Evolutionary conservation across 2,888 invertebrate genomes (phyloP).

Genomic region (Lagria hirta): DNA sequence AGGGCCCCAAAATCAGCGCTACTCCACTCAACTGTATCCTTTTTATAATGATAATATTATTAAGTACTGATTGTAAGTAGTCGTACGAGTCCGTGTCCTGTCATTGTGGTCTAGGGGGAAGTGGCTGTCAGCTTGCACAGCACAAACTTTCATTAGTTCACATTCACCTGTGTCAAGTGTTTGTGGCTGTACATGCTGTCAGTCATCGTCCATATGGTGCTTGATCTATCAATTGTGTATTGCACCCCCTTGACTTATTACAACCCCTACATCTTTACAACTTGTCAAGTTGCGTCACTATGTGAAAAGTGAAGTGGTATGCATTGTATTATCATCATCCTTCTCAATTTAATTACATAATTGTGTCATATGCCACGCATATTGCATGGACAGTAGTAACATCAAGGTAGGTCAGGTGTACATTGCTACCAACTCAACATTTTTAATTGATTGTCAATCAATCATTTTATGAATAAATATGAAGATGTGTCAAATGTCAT

Average conservation of each 20-base stretch:
- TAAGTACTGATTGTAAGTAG: too few species aligned
- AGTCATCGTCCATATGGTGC: conserved; percentile 44
- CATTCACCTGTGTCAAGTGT: conserved; percentile 46
- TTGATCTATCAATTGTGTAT: too few species aligned
- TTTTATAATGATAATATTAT: conserved; percentile 43
- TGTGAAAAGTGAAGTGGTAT: conserved; percentile 22
- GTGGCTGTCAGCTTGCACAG: conserved; percentile 27
- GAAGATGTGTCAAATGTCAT: too few species aligned
- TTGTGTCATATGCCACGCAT: conserved; percentile 17
- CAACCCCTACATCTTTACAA: conserved; percentile 3
- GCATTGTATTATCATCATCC: conserved; percentile 7
- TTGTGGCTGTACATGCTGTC: conserved; percentile 28
- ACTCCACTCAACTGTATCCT: conserved; percentile 62
- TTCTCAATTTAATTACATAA: conserved; percentile 21
- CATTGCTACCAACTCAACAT: too few species aligned
- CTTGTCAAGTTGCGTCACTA: conserved; percentile 17
- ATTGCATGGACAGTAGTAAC: conserved; percentile 7
- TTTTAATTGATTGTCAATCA: too few species aligned
- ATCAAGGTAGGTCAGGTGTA: conserved; percentile 18
- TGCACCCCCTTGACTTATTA: background rate
- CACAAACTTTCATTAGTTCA: conserved; percentile 49
- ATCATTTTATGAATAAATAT: too few species aligned
- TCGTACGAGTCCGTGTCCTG: too few species aligned
- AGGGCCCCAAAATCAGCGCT: conserved; percentile 60
- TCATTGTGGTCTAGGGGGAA: too few species aligned